These are phyloP conservation scores for Emydura subglobosa DNA, from an alignment of 2,113 vertebrate genomes.

Conservation along the genomic window DNA sequence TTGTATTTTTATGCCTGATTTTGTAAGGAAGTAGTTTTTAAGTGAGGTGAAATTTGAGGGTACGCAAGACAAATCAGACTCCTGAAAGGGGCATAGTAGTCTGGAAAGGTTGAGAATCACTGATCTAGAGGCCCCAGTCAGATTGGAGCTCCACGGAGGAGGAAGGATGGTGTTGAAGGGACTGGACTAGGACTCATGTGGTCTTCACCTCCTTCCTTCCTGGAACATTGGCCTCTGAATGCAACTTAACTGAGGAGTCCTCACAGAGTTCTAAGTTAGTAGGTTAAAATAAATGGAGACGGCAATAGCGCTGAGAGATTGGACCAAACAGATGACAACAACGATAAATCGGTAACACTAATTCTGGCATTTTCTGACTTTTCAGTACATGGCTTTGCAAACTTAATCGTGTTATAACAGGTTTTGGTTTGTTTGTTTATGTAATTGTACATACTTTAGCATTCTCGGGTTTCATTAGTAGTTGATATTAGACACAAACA, in stretches of 20 bases:
- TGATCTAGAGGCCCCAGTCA: neutral
- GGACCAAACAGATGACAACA: accelerated
- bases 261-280: neutral
- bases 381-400: neutral
- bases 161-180: neutral
- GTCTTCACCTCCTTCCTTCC: neutral
- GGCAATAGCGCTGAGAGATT: neutral
- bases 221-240: neutral
- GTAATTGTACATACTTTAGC: neutral
- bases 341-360: accelerated
- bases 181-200: neutral
- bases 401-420: neutral
- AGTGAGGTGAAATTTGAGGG: too few relatives aligned
- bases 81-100: too few relatives aligned
- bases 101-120: too few relatives aligned
- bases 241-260: neutral
- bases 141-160: accelerated
- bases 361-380: neutral
- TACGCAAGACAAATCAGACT: too few relatives aligned
- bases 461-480: neutral
- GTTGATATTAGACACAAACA: neutral
- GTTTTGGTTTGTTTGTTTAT: neutral
- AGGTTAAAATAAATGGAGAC: neutral
- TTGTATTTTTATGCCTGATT: too few relatives aligned
- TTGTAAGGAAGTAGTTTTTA: too few relatives aligned